Conservation (phyloP, 2,888 invertebrate species). For the Spodoptera picta region DNA sequence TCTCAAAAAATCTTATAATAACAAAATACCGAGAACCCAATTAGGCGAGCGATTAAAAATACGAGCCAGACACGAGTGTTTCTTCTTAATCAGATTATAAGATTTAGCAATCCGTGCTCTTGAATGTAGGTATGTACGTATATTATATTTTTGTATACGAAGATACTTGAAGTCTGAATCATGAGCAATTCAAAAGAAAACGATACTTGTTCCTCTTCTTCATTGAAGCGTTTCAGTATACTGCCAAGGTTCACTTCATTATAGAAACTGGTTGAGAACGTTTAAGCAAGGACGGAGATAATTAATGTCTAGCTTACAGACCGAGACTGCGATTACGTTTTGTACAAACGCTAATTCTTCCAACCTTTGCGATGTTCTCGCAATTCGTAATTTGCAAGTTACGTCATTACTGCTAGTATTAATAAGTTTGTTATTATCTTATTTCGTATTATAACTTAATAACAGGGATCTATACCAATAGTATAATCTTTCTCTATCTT, state of each 20-base stretch:
- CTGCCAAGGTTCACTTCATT: conserved; percentile 41
- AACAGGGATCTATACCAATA: too few species aligned
- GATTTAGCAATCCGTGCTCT: conserved; percentile 43
- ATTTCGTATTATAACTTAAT: too few species aligned
- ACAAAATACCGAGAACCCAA: conserved; percentile 34
- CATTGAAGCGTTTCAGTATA: conserved; percentile 39
- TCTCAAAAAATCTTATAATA: conserved; percentile 21
- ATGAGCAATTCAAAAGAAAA: conserved; percentile 22
- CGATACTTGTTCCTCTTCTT: conserved; percentile 28
- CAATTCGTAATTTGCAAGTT: conserved; percentile 7
- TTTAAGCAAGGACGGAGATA: conserved; percentile 42
- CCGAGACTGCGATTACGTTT: conserved; percentile 5
- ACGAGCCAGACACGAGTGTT: conserved; percentile 30
- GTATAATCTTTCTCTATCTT: too few species aligned
- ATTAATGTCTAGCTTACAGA: conserved; percentile 29
- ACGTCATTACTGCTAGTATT: conserved; percentile 5
- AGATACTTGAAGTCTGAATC: conserved; percentile 40
- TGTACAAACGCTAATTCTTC: conserved; percentile 15
- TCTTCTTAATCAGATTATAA: conserved; percentile 63
- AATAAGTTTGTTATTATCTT: too few species aligned
- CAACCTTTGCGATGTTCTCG: conserved; percentile 13
- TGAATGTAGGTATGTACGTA: conserved; percentile 19
- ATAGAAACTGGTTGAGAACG: conserved; percentile 48
- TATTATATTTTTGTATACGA: too few species aligned
- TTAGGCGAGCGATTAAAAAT: conserved; percentile 35